These are phyloP conservation scores for Cylloceria caligata DNA, from an alignment of 2,888 invertebrate genomes.

Conservation along the genomic window DNA sequence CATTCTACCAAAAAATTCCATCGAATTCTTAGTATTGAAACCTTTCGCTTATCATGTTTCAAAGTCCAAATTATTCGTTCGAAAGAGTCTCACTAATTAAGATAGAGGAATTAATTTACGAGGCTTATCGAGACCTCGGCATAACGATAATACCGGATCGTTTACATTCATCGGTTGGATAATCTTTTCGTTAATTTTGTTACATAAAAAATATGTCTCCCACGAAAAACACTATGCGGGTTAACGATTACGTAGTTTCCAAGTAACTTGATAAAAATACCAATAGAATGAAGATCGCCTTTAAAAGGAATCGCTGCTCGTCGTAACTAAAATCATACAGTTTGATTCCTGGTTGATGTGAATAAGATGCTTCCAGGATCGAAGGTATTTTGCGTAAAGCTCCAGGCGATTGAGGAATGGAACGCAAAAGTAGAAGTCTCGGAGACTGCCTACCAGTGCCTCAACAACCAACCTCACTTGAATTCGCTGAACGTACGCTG, in stretches of 20 bases:
- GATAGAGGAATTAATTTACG: constrained; percentile 28
- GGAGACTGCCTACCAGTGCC: constrained; percentile 13
- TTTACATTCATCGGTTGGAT: constrained; percentile 3
- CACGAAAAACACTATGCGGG: background rate
- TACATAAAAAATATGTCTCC: background rate
- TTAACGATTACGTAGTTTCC: constrained; percentile 6
- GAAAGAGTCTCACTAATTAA: constrained; percentile 21
- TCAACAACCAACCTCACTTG: constrained; percentile 39
- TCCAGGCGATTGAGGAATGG: constrained; percentile 27
- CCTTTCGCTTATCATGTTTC: background rate
- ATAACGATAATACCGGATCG: constrained; percentile 18
- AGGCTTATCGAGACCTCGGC: constrained; percentile 2
- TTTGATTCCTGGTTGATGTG: constrained; percentile 22
- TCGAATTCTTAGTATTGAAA: background rate
- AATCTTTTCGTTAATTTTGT: background rate
- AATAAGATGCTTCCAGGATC: constrained; percentile 27
- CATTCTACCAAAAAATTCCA: too few relatives aligned
- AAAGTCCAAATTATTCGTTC: constrained; percentile 6
- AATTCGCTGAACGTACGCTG: constrained; percentile 58
- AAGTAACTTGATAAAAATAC: background rate
- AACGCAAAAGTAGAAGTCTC: constrained; percentile 45
- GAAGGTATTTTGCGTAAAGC: constrained; percentile 26
- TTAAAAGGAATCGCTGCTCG: background rate
- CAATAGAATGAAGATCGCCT: constrained; percentile 3
- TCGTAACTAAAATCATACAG: constrained; percentile 13